Base-by-base conservation (phyloP, 2,797 vertebrate genomes). In the Manis pentadactyla region DNA sequence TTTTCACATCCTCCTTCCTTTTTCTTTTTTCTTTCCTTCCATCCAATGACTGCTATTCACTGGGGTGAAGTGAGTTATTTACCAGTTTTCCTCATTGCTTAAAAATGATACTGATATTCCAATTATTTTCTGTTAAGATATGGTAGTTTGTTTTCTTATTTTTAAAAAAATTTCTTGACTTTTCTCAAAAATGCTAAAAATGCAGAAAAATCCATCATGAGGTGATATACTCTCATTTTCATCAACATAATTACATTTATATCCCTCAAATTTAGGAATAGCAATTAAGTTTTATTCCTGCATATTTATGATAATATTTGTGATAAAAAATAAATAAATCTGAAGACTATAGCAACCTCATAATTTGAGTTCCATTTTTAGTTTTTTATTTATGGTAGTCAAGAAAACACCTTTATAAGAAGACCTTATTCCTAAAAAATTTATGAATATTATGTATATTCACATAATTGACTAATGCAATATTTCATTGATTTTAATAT, bases 121-220 rank as follows among this genome's bases (percentile, higher is more conserved):
- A 81, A n/a, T 59, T 42, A 82, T 46, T 82, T 93, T 84, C 23
- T 59, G 31, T 81, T 6, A 49, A 64, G 15, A 66, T 79, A 0
- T 71, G 2, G 29, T 66, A 49, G 14, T 83, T 87, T 87, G 14
- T 83, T 87, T 87, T n/a, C 34, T 78, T 74, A 46, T 57, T 78
- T 85, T 37, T 1, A 0, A 87, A 57, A 5, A 46, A 37, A 19
- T 39, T 37, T 23, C 53, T 68, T 88, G 21, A 77, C 18, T 25
- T 91, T 46, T 69, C 27, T 2, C 21, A 88, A 64, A 94, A 95
- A 95, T 21, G 23, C 51, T 78, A 84, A 86, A 59, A 94, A 39
- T 59, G 89, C 51, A 68, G 46, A 53, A 83, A 77, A 73, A 68
- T 68, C 82, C 15, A 69, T 19, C 1, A 17, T 55, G 23, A 82